Base-by-base conservation (phyloP, 2,797 vertebrate species). In the Denticeps clupeoides region DNA sequence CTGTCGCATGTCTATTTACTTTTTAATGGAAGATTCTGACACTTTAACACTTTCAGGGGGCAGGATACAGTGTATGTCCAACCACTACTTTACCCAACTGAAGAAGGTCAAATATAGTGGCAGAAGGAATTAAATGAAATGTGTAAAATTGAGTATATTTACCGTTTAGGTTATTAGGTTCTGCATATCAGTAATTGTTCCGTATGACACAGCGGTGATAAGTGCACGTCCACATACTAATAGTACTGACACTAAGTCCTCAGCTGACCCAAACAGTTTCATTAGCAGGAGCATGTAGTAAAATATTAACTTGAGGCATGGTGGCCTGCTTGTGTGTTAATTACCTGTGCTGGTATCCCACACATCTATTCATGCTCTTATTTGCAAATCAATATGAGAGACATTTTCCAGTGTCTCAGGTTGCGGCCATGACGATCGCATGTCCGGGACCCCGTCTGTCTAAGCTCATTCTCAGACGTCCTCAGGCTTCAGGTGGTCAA, bases 371-470 rank as follows among this genome's bases (percentile, higher is more conserved):
- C 31, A 35, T 13, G 7, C 15, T 45, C 41, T 51, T 50, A 51
- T 18, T 45, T n/a, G 33, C 27, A 37, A 56, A 51, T 46, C 47
- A 51, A 21, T 46, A 56, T 18, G 9, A 9, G 16, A 45, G 33
- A n/a, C 31, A 35, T 12, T 50, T 46, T 22, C 47, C 44, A 26
- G 13, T 24, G n/a, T 43, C 25, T 49, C 45, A 21, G 25, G 22
- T 15, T 41, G 47, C 28, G 21, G 35, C 4, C 16, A 35, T 35
- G 22, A 5, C 27, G 38, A 51, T 47, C 43, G 33, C 40, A 43
- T 51, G 42, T 38, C 33, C 38, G 38, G 47, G 46, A 38, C 18
- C 6, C 52, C 58, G 43, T 60, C 59, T 45, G 60, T 60, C 37
- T 55, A 22, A 22, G 27, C 42, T 31, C 9, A 26, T 9, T 59